Conservation (phyloP, 1,140 invertebrate genomes). For the Pinna nobilis region DNA sequence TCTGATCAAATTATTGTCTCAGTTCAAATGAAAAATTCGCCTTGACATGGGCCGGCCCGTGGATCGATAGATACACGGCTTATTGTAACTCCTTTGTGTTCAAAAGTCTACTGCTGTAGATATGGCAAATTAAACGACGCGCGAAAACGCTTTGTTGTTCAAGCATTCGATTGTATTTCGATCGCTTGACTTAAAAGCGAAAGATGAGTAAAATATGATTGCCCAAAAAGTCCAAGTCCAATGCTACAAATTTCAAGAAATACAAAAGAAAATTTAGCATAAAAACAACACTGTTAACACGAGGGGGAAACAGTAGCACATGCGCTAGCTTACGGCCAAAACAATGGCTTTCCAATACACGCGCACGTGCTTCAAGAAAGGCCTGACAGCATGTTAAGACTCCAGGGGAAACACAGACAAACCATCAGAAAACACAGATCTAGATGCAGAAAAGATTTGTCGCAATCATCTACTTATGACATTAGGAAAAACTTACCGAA, state of each 20-base stretch:
- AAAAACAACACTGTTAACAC: slow-evolving; percentile 18
- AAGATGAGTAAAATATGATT: not conserved
- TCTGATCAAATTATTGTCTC: too few relatives aligned
- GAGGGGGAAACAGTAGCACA: too few relatives aligned
- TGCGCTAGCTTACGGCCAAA: slow-evolving; percentile 19
- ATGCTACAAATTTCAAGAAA: slow-evolving; percentile 6
- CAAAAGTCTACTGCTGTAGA: slow-evolving; percentile 1
- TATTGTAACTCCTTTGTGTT: slow-evolving; percentile 19
- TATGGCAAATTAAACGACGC: slow-evolving; percentile 16
- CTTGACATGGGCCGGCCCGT: slow-evolving; percentile 8
- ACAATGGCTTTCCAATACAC: slow-evolving; percentile 20
- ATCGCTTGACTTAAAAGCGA: too few relatives aligned
- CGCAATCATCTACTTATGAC: slow-evolving; percentile 24
- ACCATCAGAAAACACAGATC: slow-evolving; percentile 12
- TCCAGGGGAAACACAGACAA: slow-evolving; percentile 14
- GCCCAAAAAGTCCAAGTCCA: not conserved
- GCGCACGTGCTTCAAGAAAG: slow-evolving; percentile 18
- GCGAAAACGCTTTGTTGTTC: slow-evolving; percentile 32
- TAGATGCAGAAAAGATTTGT: slow-evolving; percentile 1
- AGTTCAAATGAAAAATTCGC: slow-evolving; percentile 10
- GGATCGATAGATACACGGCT: slow-evolving; percentile 8
- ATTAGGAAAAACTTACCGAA: slow-evolving; percentile 38
- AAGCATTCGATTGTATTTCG: too few relatives aligned
- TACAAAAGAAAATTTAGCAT: slow-evolving; percentile 3
- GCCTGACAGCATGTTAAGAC: slow-evolving; percentile 11